phyloP scores from a whole-genome alignment of 1,140 invertebrate species.

The Drosophila ogumai region DNA sequence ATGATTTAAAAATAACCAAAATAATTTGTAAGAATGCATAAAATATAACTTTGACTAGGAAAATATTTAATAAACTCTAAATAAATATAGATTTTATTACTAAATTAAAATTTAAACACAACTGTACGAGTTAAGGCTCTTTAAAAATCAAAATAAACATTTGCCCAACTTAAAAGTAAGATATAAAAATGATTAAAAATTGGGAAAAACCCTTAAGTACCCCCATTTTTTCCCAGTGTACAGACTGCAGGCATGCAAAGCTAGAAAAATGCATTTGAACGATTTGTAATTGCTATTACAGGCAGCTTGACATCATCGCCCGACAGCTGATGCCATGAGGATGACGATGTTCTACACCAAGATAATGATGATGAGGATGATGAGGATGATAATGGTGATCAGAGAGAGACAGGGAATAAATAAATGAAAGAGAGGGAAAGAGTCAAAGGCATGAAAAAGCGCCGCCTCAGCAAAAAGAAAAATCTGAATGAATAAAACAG shows the following conservation, averaged over 20 bases:
- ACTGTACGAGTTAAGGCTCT: too few species aligned
- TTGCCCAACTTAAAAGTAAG: too few species aligned
- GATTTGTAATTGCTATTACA: slow-evolving; percentile 79
- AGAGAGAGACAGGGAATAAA: slow-evolving; percentile 2
- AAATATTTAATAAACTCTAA: too few species aligned
- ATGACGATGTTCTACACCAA: slow-evolving; percentile 15
- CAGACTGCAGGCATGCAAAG: slow-evolving; percentile 7
- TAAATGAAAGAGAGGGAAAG: not conserved
- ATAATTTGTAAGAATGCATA: too few species aligned
- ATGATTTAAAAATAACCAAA: too few species aligned
- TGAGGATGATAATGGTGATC: slow-evolving; percentile 21
- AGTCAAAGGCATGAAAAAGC: slow-evolving; percentile 32
- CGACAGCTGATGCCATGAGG: slow-evolving; percentile 47
- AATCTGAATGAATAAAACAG: slow-evolving; percentile 54
- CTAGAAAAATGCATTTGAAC: slow-evolving; percentile 32
- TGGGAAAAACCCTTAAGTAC: too few species aligned
- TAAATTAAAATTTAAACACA: too few species aligned
- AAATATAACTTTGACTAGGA: too few species aligned
- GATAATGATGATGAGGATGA: slow-evolving; percentile 11
- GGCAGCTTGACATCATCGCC: slow-evolving; percentile 75
- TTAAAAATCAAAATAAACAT: too few species aligned
- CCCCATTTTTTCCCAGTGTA: not conserved
- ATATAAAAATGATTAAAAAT: too few species aligned
- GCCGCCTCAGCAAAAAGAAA: slow-evolving; percentile 43
- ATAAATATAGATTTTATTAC: too few species aligned